Base-by-base conservation (phyloP, 1,140 invertebrate genomes). In the Aleiodes sp. region DNA sequence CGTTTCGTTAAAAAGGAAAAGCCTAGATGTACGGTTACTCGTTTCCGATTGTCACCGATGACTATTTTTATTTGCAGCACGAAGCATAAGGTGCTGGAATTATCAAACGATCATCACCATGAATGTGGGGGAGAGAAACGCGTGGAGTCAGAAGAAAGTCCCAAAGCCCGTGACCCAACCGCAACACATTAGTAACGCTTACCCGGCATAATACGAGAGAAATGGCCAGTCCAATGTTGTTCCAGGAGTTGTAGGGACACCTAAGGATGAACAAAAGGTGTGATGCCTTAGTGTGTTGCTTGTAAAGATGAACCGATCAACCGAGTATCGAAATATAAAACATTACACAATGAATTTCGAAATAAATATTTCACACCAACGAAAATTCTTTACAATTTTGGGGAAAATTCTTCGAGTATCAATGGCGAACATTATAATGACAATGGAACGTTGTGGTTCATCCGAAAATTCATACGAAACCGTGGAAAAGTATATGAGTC, bases 181-280 rank as follows among this genome's bases (percentile, higher is more conserved):
- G 21, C 10, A 65, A 39, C 52, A 72, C 73, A 79, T 79, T 79
- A 79, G 77, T 79, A 79, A 79, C 76, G 77, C 77, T 79, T 79
- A 79, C 72, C 78, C 73, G 63, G 68, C 46, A 80, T 78, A 80
- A 79, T 77, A 76, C 76, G 77, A 80, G 78, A 80, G 73, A 80
- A 80, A 80, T 80, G 73, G 76, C 69, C 56, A 21, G 74, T 77
- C 70, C 76, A 78, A 77, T 12, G 46, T 76, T 80, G 76, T 77
- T 76, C 75, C 68, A 43, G 33, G 33, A 66, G 75, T 65, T 64
- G 75, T 65, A 74, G 73, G 70, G 73, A 75, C 70, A 39, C 46
- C 60, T 1, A 8, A 46, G n/a, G n/a, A n/a, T n/a, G 21, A 6
- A 21, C 46, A 52, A 52, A 52, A 24, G 46, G 46, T 3, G 21